phyloP scores from a whole-genome alignment of 2,888 invertebrate species.

The Mesorhabditis sp. region DNA sequence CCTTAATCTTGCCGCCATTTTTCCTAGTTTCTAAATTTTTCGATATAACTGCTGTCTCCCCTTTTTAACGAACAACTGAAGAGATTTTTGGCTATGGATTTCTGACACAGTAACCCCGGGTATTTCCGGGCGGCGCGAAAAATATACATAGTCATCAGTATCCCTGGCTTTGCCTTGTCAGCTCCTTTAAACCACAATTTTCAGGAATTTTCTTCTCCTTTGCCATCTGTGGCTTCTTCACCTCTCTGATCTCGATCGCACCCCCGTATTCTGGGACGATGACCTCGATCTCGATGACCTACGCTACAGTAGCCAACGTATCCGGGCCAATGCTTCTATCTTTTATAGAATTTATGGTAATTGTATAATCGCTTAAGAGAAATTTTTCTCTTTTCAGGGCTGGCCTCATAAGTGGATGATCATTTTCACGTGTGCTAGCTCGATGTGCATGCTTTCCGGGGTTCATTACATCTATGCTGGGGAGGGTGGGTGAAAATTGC shows the following conservation, averaged over 20 bases:
- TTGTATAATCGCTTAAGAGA: background rate
- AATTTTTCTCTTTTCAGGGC: background rate
- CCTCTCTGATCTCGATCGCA: constrained; percentile 20
- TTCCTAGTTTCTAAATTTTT: too few relatives aligned
- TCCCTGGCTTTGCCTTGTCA: background rate
- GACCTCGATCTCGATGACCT: constrained; percentile 16
- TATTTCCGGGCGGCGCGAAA: too few relatives aligned
- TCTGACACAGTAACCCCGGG: too few relatives aligned
- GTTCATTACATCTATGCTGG: background rate
- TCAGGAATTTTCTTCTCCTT: constrained; percentile 15
- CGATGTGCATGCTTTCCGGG: background rate
- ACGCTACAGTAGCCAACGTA: constrained; percentile 1
- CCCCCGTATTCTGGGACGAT: constrained; percentile 22
- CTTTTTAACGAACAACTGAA: too few relatives aligned
- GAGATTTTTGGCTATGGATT: too few relatives aligned
- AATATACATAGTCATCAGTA: background rate
- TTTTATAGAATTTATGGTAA: background rate
- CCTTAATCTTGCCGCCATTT: too few relatives aligned
- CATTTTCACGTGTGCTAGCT: background rate
- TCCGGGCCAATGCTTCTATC: background rate
- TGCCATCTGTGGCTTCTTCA: constrained; percentile 20
- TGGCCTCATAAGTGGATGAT: constrained; percentile 2
- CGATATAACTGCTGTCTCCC: too few relatives aligned
- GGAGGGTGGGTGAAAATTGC: background rate
- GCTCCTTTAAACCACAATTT: background rate